Percentiles rank a stretch among this genome's conserved stretches.
phyloP scores from a whole-genome alignment of 2,888 invertebrate genomes.

The Pristionchus japonicus region DNA sequence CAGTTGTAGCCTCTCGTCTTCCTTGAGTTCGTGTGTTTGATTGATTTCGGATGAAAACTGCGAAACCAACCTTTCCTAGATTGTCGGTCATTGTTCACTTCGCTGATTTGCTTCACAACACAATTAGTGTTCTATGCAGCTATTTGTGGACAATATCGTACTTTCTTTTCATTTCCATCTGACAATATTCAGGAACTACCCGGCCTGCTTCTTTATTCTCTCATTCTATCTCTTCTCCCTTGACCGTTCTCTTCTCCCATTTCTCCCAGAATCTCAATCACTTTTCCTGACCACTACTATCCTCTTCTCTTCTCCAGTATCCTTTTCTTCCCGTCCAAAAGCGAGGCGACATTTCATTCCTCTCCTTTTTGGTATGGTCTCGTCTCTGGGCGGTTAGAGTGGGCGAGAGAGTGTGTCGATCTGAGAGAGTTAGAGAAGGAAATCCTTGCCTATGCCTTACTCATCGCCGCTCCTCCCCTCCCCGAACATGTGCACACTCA shows the following conservation, averaged over 20 bases:
- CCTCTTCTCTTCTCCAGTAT: not conserved
- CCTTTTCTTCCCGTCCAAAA: not conserved
- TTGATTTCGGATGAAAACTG: too few species aligned
- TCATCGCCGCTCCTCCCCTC: not conserved
- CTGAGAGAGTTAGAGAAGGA: not conserved
- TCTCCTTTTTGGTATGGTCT: not conserved
- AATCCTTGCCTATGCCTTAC: not conserved
- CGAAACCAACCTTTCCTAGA: too few species aligned
- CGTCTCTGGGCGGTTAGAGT: not conserved
- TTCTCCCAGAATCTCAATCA: too few species aligned
- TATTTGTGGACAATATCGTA: too few species aligned
- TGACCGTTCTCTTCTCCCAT: not conserved
- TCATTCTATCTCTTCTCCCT: not conserved
- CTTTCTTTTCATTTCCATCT: too few species aligned
- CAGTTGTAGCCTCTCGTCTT: not conserved
- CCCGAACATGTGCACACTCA: not conserved
- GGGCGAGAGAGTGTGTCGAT: not conserved
- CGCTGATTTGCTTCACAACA: too few species aligned
- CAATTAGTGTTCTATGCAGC: too few species aligned
- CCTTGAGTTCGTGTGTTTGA: not conserved
- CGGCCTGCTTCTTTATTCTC: not conserved
- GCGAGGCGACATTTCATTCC: not conserved
- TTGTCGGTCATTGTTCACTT: too few species aligned
- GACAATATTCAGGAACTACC: too few species aligned
- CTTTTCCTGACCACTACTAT: not conserved